These are phyloP conservation scores for Coelinius sp. DNA, from an alignment of 2,888 invertebrate species.

Conservation along the genomic window DNA sequence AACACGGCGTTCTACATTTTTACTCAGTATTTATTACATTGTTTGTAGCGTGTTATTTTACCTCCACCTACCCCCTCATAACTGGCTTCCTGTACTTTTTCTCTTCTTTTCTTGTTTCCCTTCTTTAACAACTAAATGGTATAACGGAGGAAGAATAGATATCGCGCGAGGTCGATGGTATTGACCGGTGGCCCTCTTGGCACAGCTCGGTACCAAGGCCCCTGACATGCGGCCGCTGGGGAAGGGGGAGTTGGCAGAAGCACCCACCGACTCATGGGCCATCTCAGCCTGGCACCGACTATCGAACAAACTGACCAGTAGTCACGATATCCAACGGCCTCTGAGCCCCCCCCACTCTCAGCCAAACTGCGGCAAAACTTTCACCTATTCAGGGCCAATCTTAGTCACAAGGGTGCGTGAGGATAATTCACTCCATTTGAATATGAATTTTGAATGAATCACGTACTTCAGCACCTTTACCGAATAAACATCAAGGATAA, in stretches of 20 bases:
- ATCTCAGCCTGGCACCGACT: slow-evolving; percentile 70
- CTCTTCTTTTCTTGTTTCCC: slow-evolving; percentile 5
- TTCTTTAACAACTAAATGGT: slow-evolving; percentile 41
- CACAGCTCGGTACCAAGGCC: slow-evolving; percentile 70
- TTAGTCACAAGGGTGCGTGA: slow-evolving; percentile 6
- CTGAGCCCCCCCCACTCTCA: slow-evolving; percentile 9
- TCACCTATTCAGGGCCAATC: slow-evolving; percentile 49
- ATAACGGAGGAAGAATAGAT: slow-evolving; percentile 27
- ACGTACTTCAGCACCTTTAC: too few relatives aligned
- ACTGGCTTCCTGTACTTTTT: slow-evolving; percentile 34
- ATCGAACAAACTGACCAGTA: slow-evolving; percentile 72
- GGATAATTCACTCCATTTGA: not conserved
- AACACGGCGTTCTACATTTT: not conserved
- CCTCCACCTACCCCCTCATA: slow-evolving; percentile 44
- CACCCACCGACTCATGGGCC: slow-evolving; percentile 51
- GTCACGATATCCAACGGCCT: slow-evolving; percentile 67
- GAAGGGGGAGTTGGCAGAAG: slow-evolving; percentile 24
- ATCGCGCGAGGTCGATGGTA: slow-evolving; percentile 63
- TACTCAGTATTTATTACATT: slow-evolving; percentile 40
- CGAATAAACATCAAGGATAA: too few relatives aligned
- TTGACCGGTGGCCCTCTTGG: slow-evolving; percentile 71
- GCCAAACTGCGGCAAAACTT: slow-evolving; percentile 36
- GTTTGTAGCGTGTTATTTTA: slow-evolving; percentile 38
- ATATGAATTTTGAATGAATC: not conserved
- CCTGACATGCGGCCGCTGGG: slow-evolving; percentile 47